Evolutionary conservation across 1,140 invertebrate species (phyloP).

Genomic region (Pachypeltis micranthus): DNA sequence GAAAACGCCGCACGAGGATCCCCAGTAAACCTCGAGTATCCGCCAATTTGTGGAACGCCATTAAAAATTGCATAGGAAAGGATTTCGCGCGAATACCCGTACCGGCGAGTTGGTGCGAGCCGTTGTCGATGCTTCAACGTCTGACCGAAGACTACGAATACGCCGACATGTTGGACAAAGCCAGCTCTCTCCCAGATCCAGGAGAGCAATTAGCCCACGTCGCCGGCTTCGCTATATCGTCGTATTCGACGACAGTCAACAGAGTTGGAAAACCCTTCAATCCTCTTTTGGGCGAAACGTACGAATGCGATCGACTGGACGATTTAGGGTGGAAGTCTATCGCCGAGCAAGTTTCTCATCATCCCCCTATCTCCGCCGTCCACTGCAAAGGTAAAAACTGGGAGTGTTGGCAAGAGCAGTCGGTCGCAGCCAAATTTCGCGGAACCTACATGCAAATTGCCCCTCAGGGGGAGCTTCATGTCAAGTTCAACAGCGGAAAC

Average conservation of each 20-base stretch:
- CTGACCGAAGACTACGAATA: constrained; percentile 98
- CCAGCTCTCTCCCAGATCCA: constrained; percentile 33
- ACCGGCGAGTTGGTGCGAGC: constrained; percentile 96
- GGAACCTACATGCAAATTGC: constrained; percentile 93
- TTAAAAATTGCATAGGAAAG: constrained; percentile 99
- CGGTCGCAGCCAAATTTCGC: constrained; percentile 94
- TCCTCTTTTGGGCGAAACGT: constrained; percentile 85
- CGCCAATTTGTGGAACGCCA: constrained; percentile 93
- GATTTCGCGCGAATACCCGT: constrained; percentile 62
- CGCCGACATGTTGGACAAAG: constrained; percentile 71
- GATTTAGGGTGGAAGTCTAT: constrained; percentile 91
- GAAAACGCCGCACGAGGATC: constrained; percentile 64
- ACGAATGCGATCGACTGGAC: constrained; percentile 86
- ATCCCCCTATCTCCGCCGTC: constrained; percentile 91
- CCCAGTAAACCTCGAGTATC: constrained; percentile 89
- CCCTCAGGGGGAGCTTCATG: constrained; percentile 72
- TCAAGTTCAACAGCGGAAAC: constrained; percentile 42
- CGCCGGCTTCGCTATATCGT: constrained; percentile 89
- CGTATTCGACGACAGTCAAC: constrained; percentile 82
- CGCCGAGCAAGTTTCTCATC: constrained; percentile 91
- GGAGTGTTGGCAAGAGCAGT: constrained; percentile 94
- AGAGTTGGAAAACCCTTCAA: constrained; percentile 72
- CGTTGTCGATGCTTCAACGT: constrained; percentile 92
- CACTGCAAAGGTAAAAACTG: constrained; percentile 76
- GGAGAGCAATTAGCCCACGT: constrained; percentile 89